Conservation (phyloP, 2,888 invertebrate species). For the Apotomis turbidana region DNA sequence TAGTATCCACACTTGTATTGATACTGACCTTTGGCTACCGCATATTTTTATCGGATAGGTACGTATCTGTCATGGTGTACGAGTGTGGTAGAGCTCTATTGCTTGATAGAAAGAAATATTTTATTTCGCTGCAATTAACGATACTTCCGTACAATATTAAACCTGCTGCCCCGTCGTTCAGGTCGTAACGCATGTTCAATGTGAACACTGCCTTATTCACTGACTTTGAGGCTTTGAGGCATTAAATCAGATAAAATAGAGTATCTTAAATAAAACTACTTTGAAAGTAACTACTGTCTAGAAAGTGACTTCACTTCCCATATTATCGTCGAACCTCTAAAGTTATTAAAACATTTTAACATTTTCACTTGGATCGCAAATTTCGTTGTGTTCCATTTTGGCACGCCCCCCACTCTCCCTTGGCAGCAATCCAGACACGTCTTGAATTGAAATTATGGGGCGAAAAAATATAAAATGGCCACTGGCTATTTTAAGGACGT, state of each 20-base stretch:
- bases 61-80: no score
- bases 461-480: slow-evolving; percentile 9
- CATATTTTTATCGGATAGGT: no score
- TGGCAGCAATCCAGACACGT: slow-evolving; percentile 62
- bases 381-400: slow-evolving; percentile 62
- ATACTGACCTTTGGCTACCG: no score
- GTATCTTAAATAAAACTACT: neutral
- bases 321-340: slow-evolving; percentile 6
- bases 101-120: no score
- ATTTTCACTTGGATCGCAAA: slow-evolving; percentile 45
- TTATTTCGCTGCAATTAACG: no score
- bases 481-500: neutral
- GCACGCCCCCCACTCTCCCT: slow-evolving; percentile 59
- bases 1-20: no score
- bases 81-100: no score
- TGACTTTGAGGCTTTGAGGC: no score
- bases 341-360: slow-evolving; percentile 25
- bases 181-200: no score
- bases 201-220: no score
- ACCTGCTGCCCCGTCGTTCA: no score
- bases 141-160: no score
- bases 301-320: neutral
- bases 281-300: slow-evolving; percentile 3
- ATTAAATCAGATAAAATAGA: neutral
- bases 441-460: slow-evolving; percentile 48